Percentiles rank a stretch among this genome's conserved stretches.
Evolutionary conservation across 2,797 vertebrate genomes (phyloP).

Genomic region (Microctenopoma steveboyesi): DNA sequence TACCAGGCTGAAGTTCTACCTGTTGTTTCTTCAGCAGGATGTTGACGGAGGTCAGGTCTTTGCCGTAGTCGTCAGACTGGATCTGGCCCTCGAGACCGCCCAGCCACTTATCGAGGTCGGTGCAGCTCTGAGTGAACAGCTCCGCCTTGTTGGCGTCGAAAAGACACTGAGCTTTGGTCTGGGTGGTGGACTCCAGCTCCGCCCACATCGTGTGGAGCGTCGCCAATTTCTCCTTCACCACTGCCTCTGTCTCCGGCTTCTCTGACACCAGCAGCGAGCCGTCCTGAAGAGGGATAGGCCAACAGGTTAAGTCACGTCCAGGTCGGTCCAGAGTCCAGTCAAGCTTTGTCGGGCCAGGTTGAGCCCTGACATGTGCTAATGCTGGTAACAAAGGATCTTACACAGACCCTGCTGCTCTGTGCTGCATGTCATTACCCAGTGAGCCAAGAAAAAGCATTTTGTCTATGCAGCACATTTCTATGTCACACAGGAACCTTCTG

Average conservation of each 20-base stretch:
- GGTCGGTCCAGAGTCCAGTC: too few relatives aligned
- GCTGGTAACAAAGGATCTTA: too few relatives aligned
- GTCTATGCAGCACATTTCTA: background rate
- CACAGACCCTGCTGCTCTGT: too few relatives aligned
- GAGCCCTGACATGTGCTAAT: too few relatives aligned
- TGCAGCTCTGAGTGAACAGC: constrained; percentile 95
- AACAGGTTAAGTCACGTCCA: too few relatives aligned
- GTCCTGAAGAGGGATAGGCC: constrained; percentile 73
- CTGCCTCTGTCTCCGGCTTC: constrained; percentile 90
- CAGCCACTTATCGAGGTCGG: constrained; percentile 94
- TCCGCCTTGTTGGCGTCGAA: constrained; percentile 96
- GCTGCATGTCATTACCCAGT: background rate
- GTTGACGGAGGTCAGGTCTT: constrained; percentile 95
- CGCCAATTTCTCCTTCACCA: constrained; percentile 91
- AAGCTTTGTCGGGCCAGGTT: too few relatives aligned
- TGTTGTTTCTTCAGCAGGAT: constrained; percentile 96
- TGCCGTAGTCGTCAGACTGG: constrained; percentile 93
- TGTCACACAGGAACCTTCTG: background rate
- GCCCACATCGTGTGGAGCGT: constrained; percentile 88
- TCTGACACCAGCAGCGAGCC: constrained; percentile 91
- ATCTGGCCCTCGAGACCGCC: constrained; percentile 91
- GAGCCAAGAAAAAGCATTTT: background rate
- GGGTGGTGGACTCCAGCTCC: constrained; percentile 92
- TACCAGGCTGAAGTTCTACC: constrained; percentile 66
- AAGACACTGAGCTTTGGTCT: constrained; percentile 94